Evolutionary conservation across 1,140 invertebrate species (phyloP), one percentile per base, ranked within the genome.

Genomic region (Drosophila tsacasi): DNA sequence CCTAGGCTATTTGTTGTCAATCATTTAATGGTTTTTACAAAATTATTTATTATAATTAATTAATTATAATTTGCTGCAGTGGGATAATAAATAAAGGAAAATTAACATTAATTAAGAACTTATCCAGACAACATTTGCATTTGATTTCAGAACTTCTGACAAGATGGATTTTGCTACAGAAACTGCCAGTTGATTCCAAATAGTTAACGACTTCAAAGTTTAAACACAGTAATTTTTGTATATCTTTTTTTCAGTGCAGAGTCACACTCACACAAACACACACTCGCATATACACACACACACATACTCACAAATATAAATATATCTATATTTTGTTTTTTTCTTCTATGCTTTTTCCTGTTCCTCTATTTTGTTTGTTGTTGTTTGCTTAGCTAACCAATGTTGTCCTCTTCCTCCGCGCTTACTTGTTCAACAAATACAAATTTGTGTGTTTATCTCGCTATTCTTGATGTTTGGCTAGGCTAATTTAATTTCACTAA

Each of bases 401-500:
- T 73, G 67, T 61, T 40, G 25, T 50, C 27, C 32, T 37, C 19
- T 37, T n/a, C 15, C 37, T 68, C 19, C 5, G 39, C 46, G 12
- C 13, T 65, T 69, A 74, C 49, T 32, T 44, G 37, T 42, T 66
- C 44, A 54, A 75, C 80, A 76, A 79, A 71, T 72, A 57, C 75
- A 61, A 27, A 62, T 68, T 59, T 52, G 37, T 46, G n/a, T 66
- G 32, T 55, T 30, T 73, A 47, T 52, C 61, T 54, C 59, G 44
- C 60, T 74, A 46, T 59, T 65, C 27, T 58, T 58, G 57, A 69
- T 55, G 58, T 76, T 65, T 66, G 72, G 72, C 74, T 76, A 76
- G 74, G 50, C 75, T 78, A 78, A 77, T 78, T 62, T 47, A 77
- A 77, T 78, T 77, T 78, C 57, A 57, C 75, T 78, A 78, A 78